Percentiles rank a stretch among this genome's conserved stretches.
Evolutionary conservation across 2,113 vertebrate species (phyloP).

Genomic region (Pelmatolapia mariae): DNA sequence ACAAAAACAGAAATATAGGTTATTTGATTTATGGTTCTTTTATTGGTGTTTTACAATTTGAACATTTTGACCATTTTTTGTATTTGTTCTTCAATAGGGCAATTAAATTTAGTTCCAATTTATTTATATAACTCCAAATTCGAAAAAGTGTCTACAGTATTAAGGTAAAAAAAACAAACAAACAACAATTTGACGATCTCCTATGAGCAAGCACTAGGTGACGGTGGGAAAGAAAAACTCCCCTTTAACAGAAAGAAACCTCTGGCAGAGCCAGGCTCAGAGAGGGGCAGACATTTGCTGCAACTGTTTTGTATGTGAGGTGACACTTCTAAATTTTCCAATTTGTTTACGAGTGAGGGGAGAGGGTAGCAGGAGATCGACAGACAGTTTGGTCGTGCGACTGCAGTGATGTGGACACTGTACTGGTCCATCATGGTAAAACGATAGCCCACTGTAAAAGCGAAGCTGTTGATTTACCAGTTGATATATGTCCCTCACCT

Average conservation of each 20-base stretch:
- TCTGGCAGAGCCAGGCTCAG: neutral
- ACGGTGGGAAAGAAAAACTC: neutral
- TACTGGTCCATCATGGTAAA: neutral
- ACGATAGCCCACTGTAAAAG: neutral
- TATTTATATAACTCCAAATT: neutral
- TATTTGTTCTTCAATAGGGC: neutral
- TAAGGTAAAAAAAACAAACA: neutral
- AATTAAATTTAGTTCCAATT: neutral
- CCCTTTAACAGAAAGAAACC: neutral
- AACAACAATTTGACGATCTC: neutral
- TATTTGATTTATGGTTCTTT: neutral
- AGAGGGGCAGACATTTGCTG: neutral
- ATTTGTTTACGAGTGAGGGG: neutral
- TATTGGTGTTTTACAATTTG: neutral
- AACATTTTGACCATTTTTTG: neutral
- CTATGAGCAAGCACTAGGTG: neutral
- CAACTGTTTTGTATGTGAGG: neutral
- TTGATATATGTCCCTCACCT: neutral
- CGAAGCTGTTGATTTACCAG: neutral
- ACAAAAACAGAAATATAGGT: neutral
- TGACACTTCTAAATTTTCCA: neutral
- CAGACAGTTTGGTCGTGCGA: neutral
- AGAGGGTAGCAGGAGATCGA: neutral
- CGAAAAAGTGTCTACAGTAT: accelerated
- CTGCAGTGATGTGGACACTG: neutral